A percentile compares a stretch with the other conserved stretches of the same genome.
Conservation (phyloP, 1,140 invertebrate species). For the Brachionus sp. region DNA sequence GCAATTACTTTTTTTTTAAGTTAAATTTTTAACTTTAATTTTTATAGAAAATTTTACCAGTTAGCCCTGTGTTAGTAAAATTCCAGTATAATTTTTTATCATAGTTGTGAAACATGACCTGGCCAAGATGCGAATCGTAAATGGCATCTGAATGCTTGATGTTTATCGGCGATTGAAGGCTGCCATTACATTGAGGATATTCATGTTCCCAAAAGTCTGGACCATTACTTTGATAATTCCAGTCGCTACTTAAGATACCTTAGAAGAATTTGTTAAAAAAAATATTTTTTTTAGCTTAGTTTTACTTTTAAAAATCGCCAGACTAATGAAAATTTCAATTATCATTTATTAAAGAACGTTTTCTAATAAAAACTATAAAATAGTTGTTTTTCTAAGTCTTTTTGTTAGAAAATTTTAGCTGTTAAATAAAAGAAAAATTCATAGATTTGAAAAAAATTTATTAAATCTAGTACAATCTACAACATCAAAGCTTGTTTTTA, state of each 20-base stretch:
- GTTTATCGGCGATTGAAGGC: conserved; percentile 30
- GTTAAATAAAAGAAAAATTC: too few relatives aligned
- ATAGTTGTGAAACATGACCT: background rate
- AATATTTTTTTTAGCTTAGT: background rate
- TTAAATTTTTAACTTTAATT: background rate
- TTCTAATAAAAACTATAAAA: background rate
- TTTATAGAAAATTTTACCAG: background rate
- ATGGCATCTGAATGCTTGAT: background rate
- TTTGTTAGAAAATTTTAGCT: too few relatives aligned
- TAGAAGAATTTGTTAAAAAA: background rate
- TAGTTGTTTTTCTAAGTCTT: background rate
- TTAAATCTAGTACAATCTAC: background rate
- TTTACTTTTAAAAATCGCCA: background rate
- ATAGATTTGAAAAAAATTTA: too few relatives aligned
- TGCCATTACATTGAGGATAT: background rate
- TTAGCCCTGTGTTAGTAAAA: background rate
- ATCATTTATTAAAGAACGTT: background rate
- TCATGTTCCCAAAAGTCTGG: conserved; percentile 35
- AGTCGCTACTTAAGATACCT: background rate
- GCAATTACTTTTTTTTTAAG: background rate
- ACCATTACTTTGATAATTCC: conserved; percentile 21
- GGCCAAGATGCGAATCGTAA: background rate
- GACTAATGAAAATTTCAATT: background rate
- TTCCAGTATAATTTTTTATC: background rate
- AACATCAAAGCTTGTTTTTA: background rate